These are phyloP conservation scores for Erynnis tages DNA, from an alignment of 2,888 invertebrate species.

Conservation along the genomic window DNA sequence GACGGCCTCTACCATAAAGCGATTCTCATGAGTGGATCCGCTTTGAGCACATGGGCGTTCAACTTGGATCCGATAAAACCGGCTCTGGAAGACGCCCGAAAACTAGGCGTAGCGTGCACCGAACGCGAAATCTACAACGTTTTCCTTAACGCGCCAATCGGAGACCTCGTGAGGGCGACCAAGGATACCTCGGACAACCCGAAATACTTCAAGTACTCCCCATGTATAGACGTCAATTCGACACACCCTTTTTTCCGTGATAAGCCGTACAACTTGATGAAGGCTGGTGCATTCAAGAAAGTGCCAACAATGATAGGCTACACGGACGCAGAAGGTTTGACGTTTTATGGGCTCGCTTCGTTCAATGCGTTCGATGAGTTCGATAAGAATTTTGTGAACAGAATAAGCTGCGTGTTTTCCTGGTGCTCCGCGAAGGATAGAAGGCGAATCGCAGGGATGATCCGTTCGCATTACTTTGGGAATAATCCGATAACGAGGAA, in stretches of 20 bases:
- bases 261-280: constrained; percentile 59
- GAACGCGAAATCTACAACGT: constrained; percentile 49
- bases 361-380: constrained; percentile 49
- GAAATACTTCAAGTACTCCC: constrained; percentile 64
- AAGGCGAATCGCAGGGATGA: constrained; percentile 45
- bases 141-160: constrained; percentile 47
- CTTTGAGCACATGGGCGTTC: constrained; percentile 65
- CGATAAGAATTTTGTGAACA: constrained; percentile 54
- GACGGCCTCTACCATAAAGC: constrained; percentile 66
- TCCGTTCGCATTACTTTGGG: constrained; percentile 62
- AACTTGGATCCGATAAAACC: constrained; percentile 52
- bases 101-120: constrained; percentile 44
- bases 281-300: constrained; percentile 57
- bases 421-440: constrained; percentile 54
- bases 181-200: constrained; percentile 55
- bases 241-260: constrained; percentile 61
- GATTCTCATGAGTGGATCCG: constrained; percentile 63
- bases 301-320: constrained; percentile 64
- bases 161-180: constrained; percentile 49
- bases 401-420: constrained; percentile 62
- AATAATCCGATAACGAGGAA: constrained; percentile 41
- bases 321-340: constrained; percentile 57
- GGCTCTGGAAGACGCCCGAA: constrained; percentile 55
- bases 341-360: constrained; percentile 61
- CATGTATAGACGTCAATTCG: constrained; percentile 58